These are phyloP conservation scores for Datnioides undecimradiatus DNA, from an alignment of 2,113 vertebrate genomes.

Conservation along the genomic window DNA sequence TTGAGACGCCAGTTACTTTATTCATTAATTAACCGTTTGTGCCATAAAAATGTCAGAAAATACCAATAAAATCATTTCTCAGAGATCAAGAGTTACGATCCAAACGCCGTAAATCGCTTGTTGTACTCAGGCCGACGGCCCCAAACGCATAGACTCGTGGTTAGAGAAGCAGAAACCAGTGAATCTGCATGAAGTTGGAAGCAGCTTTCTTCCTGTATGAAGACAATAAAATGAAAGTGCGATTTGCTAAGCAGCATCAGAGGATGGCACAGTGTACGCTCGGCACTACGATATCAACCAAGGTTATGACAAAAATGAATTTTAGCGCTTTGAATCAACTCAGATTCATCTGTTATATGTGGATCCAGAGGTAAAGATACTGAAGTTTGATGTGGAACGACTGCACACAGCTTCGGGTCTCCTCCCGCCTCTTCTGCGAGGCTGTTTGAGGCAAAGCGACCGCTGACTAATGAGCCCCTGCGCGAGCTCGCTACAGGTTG, in stretches of 20 bases:
- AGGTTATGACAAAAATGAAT: too few relatives aligned
- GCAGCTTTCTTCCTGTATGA: not conserved
- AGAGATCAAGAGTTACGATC: not conserved
- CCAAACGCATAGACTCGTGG: too few relatives aligned
- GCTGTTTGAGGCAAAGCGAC: not conserved
- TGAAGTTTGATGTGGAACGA: not conserved
- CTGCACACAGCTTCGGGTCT: not conserved
- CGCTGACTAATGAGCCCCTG: conserved; percentile 15
- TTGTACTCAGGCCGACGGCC: not conserved
- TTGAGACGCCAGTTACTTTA: not conserved
- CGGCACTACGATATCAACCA: too few relatives aligned
- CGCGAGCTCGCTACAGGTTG: conserved; percentile 14
- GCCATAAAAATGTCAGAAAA: not conserved
- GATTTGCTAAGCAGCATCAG: not conserved
- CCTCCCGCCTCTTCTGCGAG: not conserved
- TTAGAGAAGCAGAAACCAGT: too few relatives aligned
- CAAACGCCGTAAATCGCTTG: too few relatives aligned
- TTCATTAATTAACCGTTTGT: not conserved
- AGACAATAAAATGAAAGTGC: not conserved
- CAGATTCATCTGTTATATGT: too few relatives aligned
- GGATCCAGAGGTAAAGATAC: not conserved
- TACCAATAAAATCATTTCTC: not conserved
- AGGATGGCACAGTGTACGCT: too few relatives aligned
- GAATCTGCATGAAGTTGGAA: not conserved
- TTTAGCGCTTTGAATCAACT: too few relatives aligned